phyloP scores from a whole-genome alignment of 2,797 vertebrate genomes.

The Psittacula echo region DNA sequence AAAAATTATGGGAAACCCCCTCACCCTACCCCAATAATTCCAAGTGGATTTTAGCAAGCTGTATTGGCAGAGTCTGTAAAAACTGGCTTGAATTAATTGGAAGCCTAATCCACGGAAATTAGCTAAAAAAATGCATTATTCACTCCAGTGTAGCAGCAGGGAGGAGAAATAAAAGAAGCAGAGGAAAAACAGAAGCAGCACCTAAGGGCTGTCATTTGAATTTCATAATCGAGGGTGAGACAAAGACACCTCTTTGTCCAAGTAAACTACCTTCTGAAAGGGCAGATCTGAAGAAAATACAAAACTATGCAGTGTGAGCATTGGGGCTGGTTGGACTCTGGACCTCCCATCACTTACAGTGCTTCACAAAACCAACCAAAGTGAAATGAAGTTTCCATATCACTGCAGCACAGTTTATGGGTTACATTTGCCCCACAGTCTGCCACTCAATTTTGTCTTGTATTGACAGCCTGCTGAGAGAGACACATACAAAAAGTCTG shows the following conservation, averaged over 20 bases:
- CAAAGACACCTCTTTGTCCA: slow-evolving; percentile 55
- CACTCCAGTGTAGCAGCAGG: slow-evolving; percentile 61
- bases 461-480: background rate
- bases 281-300: slow-evolving; percentile 16
- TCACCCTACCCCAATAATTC: background rate
- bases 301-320: background rate
- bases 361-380: slow-evolving; percentile 10
- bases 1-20: slow-evolving; percentile 1
- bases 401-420: background rate
- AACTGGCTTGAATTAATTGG: slow-evolving; percentile 64
- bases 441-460: background rate
- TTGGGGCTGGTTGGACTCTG: background rate
- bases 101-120: slow-evolving; percentile 63
- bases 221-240: slow-evolving; percentile 41
- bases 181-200: slow-evolving; percentile 39
- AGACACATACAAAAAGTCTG: background rate
- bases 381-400: background rate
- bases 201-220: slow-evolving; percentile 56
- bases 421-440: background rate
- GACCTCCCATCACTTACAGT: background rate
- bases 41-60: slow-evolving; percentile 29
- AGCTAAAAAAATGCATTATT: slow-evolving; percentile 63
- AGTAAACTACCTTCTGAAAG: slow-evolving; percentile 37
- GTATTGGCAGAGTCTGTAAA: slow-evolving; percentile 57
- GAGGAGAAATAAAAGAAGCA: slow-evolving; percentile 35